Evolutionary conservation across 2,797 vertebrate genomes (phyloP).

Genomic region (Catharus ustulatus): DNA sequence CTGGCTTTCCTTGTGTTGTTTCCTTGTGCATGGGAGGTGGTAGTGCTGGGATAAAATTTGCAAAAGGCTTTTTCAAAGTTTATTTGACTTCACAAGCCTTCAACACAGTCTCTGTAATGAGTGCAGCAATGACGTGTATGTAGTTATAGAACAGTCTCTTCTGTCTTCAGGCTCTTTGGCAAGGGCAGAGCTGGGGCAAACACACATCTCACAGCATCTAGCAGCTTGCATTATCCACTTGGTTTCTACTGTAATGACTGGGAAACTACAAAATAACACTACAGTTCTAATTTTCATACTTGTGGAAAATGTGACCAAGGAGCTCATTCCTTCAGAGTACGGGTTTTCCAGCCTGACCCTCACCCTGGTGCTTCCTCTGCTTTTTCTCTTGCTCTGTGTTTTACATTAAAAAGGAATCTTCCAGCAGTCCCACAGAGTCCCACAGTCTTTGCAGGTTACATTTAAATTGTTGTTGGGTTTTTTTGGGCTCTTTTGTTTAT

Average conservation of each 20-base stretch:
- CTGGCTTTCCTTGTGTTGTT: not conserved
- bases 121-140: accelerated
- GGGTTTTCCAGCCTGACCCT: not conserved
- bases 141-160: not conserved
- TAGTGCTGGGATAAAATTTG: not conserved
- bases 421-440: not conserved
- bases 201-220: not conserved
- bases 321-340: not conserved
- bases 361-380: accelerated
- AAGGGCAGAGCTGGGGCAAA: not conserved
- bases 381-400: not conserved
- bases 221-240: not conserved
- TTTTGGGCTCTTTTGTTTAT: no score
- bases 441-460: not conserved
- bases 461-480: no score
- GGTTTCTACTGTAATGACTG: not conserved
- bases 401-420: not conserved
- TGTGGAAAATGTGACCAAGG: not conserved
- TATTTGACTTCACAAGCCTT: not conserved
- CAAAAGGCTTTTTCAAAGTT: not conserved
- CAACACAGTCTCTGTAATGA: not conserved
- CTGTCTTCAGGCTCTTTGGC: not conserved
- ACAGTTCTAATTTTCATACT: not conserved
- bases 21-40: not conserved
- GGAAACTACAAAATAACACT: not conserved